These are phyloP conservation scores for Charadrius vociferus DNA, from an alignment of 2,113 vertebrate genomes.

Conservation along the genomic window DNA sequence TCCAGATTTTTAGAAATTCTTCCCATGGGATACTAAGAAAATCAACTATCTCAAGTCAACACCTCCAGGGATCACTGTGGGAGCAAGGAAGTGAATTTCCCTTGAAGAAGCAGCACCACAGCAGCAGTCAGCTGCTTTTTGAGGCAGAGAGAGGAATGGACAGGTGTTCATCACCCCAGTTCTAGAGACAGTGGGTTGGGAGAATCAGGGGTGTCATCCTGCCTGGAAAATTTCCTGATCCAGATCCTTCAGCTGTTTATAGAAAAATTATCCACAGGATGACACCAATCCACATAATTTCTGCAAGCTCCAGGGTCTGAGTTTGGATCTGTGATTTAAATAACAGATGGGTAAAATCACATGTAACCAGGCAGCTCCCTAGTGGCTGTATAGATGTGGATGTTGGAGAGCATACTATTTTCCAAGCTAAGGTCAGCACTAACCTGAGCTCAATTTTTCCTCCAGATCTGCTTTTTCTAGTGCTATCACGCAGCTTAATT, in stretches of 20 bases:
- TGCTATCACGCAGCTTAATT: not conserved
- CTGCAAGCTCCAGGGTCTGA: not conserved
- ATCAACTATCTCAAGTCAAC: not conserved
- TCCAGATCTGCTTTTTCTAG: not conserved
- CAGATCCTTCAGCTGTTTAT: not conserved
- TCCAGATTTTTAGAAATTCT: not conserved
- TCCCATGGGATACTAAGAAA: not conserved
- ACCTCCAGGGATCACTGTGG: not conserved
- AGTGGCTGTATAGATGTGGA: conserved; percentile 31
- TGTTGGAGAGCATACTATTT: not conserved
- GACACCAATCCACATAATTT: not conserved
- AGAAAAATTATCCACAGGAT: not conserved
- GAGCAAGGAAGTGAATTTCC: not conserved
- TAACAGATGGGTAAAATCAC: conserved; percentile 5
- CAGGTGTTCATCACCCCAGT: not conserved
- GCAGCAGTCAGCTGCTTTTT: not conserved
- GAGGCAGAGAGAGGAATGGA: fast-evolving
- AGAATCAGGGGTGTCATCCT: not conserved
- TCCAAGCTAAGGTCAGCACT: conserved; percentile 3
- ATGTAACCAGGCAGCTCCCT: conserved; percentile 62
- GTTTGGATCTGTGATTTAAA: not conserved
- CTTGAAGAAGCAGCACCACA: fast-evolving
- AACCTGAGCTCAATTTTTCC: conserved; percentile 16
- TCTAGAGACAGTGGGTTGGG: not conserved
- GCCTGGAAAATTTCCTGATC: not conserved